Evolutionary conservation across 2,113 vertebrate genomes (phyloP).

Genomic region (Cariama cristata): DNA sequence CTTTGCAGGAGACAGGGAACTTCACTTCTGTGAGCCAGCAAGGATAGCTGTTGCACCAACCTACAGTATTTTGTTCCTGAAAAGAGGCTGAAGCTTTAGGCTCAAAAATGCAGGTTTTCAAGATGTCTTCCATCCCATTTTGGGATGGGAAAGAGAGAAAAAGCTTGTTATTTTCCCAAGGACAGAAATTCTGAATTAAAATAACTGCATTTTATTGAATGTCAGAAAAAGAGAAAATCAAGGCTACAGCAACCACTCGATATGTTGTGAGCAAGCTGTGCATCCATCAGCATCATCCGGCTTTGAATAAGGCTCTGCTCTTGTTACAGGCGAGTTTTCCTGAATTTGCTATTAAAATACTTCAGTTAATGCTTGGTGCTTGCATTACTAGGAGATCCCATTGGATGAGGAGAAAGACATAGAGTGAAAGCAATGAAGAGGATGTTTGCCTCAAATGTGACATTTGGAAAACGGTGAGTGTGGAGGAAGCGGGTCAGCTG

Average conservation of each 20-base stretch:
- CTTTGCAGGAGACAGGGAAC: neutral
- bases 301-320: neutral
- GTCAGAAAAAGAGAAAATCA: neutral
- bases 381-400: neutral
- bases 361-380: neutral
- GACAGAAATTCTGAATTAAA: neutral
- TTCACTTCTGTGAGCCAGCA: neutral
- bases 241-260: neutral
- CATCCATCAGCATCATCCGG: neutral
- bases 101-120: neutral
- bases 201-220: neutral
- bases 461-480: neutral
- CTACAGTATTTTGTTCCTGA: neutral
- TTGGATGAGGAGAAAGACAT: fast-evolving
- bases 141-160: neutral
- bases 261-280: neutral
- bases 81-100: neutral
- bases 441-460: neutral
- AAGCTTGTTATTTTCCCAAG: neutral
- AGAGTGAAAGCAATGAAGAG: neutral
- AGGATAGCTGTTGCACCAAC: neutral
- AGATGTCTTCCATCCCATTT: neutral
- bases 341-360: neutral
- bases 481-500: neutral
- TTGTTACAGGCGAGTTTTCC: neutral